Percentiles rank a stretch among this genome's conserved stretches.
Conservation (phyloP, 2,797 vertebrate species). For the Scolopax bukidnonensis region DNA sequence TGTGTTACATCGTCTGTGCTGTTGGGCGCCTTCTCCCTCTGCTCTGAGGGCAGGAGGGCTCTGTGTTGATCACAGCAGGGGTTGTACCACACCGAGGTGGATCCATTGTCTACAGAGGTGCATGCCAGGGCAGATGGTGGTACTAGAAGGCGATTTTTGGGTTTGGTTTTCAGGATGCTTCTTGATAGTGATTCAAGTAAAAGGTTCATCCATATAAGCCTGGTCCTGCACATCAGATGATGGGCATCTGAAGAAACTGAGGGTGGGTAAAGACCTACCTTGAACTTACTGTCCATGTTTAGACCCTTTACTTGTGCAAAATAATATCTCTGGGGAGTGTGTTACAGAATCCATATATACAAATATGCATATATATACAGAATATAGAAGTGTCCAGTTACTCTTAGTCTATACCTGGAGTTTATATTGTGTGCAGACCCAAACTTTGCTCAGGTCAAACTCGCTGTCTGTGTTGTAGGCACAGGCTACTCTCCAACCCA, state of each 20-base stretch:
- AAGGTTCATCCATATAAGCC: accelerated
- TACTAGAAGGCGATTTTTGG: not conserved
- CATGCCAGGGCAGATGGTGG: accelerated
- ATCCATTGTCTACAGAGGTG: not conserved
- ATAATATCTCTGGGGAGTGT: not conserved
- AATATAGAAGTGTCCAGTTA: not conserved
- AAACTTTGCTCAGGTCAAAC: not conserved
- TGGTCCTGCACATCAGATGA: accelerated
- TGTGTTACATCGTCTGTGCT: not conserved
- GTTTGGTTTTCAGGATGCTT: not conserved
- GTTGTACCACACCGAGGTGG: not conserved
- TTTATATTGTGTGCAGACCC: accelerated
- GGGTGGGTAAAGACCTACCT: not conserved
- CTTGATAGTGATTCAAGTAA: not conserved
- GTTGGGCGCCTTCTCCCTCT: not conserved
- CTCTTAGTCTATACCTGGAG: not conserved
- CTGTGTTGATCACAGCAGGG: accelerated
- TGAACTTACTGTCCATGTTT: not conserved
- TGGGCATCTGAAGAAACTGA: not conserved
- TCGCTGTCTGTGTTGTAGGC: accelerated
- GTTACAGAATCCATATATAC: not conserved
- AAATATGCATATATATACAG: too few relatives aligned
- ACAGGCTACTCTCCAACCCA: accelerated
- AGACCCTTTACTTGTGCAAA: not conserved
- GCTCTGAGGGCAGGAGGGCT: accelerated